Evolutionary conservation across 2,888 invertebrate genomes (phyloP), one percentile per base, ranked within the genome.

Genomic region (Aleiodes alternator): DNA sequence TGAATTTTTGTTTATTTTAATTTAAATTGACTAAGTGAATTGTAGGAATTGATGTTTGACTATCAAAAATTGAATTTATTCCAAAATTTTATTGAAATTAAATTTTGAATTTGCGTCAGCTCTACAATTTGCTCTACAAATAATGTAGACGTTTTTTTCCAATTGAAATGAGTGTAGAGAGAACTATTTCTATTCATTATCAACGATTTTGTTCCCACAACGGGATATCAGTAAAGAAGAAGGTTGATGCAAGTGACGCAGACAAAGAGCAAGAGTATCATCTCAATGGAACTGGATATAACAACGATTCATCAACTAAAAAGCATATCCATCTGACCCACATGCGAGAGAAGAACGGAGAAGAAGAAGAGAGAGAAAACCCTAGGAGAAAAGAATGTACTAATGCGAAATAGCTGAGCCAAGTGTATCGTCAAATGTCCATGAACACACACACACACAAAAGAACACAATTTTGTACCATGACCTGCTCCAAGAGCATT

Each of bases 241-340:
- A 43, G 48, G 38, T 61, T 61, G 64, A 64, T 64, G 23, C 43
- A 43, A 64, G 64, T 64, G 64, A 64, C 16, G 4, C 48, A 16
- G 14, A 64, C 64, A 64, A 64, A 64, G 23, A 23, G 11, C 4
- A 43, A 48, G 16, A 64, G 14, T 64, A 59, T 12, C 43, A 11
- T 64, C 3, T 48, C 64, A 64, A 64, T 64, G 64, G 64, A n/a
- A n/a, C 31, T 6, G 59, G n/a, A 31, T 31, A 51, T 68, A 51
- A 68, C 68, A 68, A 68, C 51, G 51, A 68, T 68, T 68, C 68
- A 68, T 68, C 68, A 68, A 68, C 31, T 51, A 51, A 51, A 68
- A 68, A 68, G 68, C 68, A 53, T 16, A 14, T 53, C 53, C 53
- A 31, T 68, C 66, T 68, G 66, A 68, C 66, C 66, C 66, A 68